These are phyloP conservation scores for Echinometra lucunter DNA, from an alignment of 53 echinoderm and acorn worm species.

Conservation along the genomic window DNA sequence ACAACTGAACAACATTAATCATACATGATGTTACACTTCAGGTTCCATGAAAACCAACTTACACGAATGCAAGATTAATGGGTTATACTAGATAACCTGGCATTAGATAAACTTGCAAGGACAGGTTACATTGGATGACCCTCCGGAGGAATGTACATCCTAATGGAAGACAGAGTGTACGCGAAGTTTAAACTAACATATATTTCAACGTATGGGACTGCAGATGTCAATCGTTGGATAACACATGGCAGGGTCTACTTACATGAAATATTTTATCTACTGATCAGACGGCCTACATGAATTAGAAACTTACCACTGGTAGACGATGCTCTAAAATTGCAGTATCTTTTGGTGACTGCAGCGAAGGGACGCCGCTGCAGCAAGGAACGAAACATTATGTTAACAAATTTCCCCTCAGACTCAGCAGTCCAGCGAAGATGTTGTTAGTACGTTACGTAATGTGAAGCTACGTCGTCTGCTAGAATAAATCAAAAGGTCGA, in stretches of 20 bases:
- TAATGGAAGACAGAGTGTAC: no score
- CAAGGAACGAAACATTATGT: conserved; percentile 3
- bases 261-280: neutral
- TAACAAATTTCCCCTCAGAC: no score
- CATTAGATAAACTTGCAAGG: no score
- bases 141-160: no score
- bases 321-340: conserved; percentile 8
- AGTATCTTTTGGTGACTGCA: neutral
- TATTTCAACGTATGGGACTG: conserved; percentile 5
- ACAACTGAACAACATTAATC: no score
- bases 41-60: no score
- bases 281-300: neutral
- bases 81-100: no score
- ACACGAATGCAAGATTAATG: no score
- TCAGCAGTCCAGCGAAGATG: no score
- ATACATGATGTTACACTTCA: no score
- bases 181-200: neutral
- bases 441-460: neutral
- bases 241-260: neutral
- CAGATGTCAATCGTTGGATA: neutral
- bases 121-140: no score
- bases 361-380: neutral
- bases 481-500: neutral
- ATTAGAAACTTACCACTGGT: neutral
- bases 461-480: neutral